phyloP scores from a whole-genome alignment of 1,140 invertebrate genomes.

The Polypedilum pembai region DNA sequence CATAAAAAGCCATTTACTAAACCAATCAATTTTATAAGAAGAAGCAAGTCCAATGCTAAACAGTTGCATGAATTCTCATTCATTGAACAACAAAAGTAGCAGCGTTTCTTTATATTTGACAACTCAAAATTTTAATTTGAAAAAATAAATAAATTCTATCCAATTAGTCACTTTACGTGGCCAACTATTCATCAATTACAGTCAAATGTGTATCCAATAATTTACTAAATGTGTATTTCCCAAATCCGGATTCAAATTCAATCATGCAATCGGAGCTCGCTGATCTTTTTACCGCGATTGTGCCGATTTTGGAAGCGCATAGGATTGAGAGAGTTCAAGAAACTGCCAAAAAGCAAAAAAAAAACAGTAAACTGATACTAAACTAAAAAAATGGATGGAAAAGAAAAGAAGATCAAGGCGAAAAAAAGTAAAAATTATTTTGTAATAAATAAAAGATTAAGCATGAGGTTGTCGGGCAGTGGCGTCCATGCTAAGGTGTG shows the following conservation, averaged over 20 bases:
- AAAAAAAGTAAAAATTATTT: slow-evolving; percentile 28
- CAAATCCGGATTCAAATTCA: neutral
- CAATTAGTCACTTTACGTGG: no score
- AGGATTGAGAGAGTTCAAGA: neutral
- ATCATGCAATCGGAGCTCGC: slow-evolving; percentile 6
- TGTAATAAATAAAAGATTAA: slow-evolving; percentile 29
- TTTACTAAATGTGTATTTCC: neutral
- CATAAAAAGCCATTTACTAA: no score
- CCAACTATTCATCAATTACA: no score
- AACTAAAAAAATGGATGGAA: neutral
- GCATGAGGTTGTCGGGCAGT: neutral
- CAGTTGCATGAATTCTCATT: no score
- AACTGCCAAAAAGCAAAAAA: slow-evolving; percentile 20
- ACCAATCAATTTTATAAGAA: no score
- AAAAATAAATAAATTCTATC: no score
- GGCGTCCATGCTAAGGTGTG: neutral
- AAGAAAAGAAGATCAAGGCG: slow-evolving; percentile 12
- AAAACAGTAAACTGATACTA: slow-evolving; percentile 27
- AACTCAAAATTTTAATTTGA: no score
- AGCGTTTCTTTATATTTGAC: no score
- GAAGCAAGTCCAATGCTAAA: no score
- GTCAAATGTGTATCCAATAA: no score
- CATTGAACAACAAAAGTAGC: no score
- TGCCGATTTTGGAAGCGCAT: neutral
- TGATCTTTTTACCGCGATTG: slow-evolving; percentile 6